Evolutionary conservation across 2,797 vertebrate species (phyloP).

Genomic region (Schizopygopsis pylzovi): DNA sequence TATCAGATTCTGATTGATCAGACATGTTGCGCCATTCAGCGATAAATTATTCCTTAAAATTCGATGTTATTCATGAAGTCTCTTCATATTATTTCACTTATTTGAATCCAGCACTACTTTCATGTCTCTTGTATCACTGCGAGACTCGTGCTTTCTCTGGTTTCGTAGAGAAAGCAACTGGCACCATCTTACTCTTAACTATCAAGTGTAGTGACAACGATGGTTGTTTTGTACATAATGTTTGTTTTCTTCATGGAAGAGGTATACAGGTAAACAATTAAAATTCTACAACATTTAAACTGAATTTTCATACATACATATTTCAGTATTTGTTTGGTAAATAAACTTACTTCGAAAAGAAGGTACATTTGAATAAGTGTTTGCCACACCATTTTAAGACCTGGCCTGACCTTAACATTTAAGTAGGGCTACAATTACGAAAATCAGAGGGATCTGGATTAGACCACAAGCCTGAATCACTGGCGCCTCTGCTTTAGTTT

Average conservation of each 20-base stretch:
- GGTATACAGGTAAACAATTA: background rate
- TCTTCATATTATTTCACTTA: too few species aligned
- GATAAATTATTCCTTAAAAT: too few species aligned
- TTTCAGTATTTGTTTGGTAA: background rate
- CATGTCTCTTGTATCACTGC: too few species aligned
- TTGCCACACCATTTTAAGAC: background rate
- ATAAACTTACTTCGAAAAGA: background rate
- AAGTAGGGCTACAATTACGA: background rate
- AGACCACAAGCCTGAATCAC: slow-evolving; percentile 5
- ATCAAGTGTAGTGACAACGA: too few species aligned
- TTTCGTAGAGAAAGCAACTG: too few species aligned
- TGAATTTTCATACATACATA: background rate
- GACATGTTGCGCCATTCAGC: too few species aligned
- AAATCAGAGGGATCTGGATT: slow-evolving; percentile 2
- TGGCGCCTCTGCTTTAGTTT: background rate
- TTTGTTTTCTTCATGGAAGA: background rate
- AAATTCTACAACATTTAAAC: background rate
- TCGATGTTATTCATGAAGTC: too few species aligned
- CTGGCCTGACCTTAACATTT: slow-evolving; percentile 2
- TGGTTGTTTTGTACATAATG: background rate
- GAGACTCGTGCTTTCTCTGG: too few species aligned
- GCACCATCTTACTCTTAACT: too few species aligned
- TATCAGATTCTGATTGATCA: background rate
- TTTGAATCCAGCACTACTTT: too few species aligned
- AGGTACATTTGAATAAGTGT: background rate